A percentile compares a stretch with the other conserved stretches of the same genome.
Conservation (phyloP, 2,113 vertebrate species). For the Prinia subflava region DNA sequence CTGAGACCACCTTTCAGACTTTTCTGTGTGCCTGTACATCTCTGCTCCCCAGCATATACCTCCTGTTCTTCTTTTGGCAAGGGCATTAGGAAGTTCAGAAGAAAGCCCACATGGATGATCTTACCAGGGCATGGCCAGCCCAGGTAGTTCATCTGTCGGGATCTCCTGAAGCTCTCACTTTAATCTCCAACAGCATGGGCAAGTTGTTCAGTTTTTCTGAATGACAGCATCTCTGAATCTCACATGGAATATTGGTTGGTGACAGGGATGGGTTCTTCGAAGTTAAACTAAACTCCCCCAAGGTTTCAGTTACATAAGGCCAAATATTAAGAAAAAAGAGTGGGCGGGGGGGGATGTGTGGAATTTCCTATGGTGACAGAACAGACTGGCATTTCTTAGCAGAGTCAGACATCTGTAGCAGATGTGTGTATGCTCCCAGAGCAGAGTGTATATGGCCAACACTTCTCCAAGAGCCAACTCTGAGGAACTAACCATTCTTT, state of each 20-base stretch:
- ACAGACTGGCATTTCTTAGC: not conserved
- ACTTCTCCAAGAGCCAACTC: not conserved
- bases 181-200: not conserved
- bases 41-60: not conserved
- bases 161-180: not conserved
- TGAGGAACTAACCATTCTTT: not conserved
- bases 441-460: not conserved
- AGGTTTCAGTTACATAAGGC: not conserved
- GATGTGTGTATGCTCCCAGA: accelerated
- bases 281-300: not conserved
- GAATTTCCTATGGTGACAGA: not conserved
- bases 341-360: not conserved
- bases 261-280: not conserved
- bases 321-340: not conserved
- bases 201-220: not conserved
- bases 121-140: not conserved
- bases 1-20: not conserved
- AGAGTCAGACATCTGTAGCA: not conserved
- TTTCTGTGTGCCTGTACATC: not conserved
- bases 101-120: not conserved
- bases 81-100: not conserved
- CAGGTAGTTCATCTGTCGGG: not conserved
- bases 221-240: not conserved
- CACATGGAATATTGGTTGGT: not conserved
- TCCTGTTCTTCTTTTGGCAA: not conserved